Percentiles rank a stretch among this genome's conserved stretches.
Conservation (phyloP, 1,140 invertebrate species). For the Pantala flavescens region DNA sequence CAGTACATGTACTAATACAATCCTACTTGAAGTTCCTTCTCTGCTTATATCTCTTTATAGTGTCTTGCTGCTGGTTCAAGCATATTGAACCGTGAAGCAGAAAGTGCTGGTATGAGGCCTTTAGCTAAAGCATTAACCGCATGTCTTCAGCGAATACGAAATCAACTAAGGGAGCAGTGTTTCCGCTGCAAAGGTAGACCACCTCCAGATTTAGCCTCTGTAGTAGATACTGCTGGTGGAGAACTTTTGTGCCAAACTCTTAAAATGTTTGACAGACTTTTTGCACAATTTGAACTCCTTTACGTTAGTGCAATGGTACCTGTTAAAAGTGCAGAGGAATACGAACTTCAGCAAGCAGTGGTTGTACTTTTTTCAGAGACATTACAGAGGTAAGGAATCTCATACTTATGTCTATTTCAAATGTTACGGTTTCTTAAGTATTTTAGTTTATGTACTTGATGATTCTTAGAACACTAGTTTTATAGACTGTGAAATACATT, state of each 20-base stretch:
- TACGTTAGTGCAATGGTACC: conserved; percentile 99
- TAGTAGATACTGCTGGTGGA: conserved; percentile 33
- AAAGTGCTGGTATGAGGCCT: conserved; percentile 93
- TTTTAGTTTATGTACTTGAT: background rate
- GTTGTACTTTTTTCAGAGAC: conserved; percentile 97
- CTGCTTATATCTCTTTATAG: too few relatives aligned
- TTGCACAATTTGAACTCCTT: conserved; percentile 94
- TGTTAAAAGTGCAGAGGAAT: conserved; percentile 92
- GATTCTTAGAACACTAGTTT: too few relatives aligned
- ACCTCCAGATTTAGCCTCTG: conserved; percentile 27
- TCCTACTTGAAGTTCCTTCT: too few relatives aligned
- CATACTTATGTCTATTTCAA: background rate
- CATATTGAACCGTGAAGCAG: conserved; percentile 91
- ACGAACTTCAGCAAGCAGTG: conserved; percentile 91
- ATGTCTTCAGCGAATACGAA: conserved; percentile 84
- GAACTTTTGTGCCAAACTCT: conserved; percentile 80
- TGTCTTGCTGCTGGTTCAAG: conserved; percentile 86
- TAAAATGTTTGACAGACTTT: conserved; percentile 87
- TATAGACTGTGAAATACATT: too few relatives aligned
- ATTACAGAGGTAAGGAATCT: conserved; percentile 48
- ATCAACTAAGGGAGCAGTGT: conserved; percentile 75
- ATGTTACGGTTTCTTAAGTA: background rate
- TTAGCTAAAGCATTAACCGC: conserved; percentile 90
- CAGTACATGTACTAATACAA: too few relatives aligned
- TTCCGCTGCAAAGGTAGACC: conserved; percentile 33